Percentiles rank a stretch among this genome's conserved stretches.
Evolutionary conservation across 2,797 vertebrate genomes (phyloP).

Genomic region (Tadarida brasiliensis): DNA sequence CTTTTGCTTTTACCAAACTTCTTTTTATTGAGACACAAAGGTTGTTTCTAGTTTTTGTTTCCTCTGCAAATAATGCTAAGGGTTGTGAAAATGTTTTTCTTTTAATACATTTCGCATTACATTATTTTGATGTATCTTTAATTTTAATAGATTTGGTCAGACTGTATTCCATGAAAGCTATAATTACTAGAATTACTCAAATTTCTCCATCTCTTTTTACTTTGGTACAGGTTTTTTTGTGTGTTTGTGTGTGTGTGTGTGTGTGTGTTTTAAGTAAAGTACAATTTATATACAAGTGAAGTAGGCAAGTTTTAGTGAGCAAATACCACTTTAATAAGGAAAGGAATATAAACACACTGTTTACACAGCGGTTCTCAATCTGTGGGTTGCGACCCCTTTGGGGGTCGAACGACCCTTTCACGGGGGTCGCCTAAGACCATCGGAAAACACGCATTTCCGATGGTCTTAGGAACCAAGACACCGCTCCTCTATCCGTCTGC

Average conservation of each 20-base stretch:
- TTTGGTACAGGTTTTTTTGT: conserved; percentile 50
- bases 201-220: not conserved
- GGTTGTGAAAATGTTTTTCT: not conserved
- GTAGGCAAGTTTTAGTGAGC: conserved; percentile 5
- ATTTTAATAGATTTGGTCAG: conserved; percentile 44
- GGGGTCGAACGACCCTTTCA: no score
- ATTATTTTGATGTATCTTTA: conserved; percentile 44
- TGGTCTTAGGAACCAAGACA: no score
- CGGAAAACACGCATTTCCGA: no score
- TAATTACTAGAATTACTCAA: not conserved
- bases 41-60: not conserved
- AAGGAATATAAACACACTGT: not conserved
- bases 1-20: conserved; percentile 13
- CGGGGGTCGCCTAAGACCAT: no score
- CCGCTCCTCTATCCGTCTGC: no score
- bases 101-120: conserved; percentile 59
- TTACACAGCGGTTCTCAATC: no score
- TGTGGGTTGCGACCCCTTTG: no score
- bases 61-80: conserved; percentile 14
- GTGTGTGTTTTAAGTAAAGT: not conserved
- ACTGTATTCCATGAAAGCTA: not conserved
- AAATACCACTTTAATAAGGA: conserved; percentile 44
- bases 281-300: conserved; percentile 23
- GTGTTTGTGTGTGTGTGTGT: no score
- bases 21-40: conserved; percentile 30